A percentile compares a stretch with the other conserved stretches of the same genome.
phyloP scores from a whole-genome alignment of 2,888 invertebrate species.

The Neelides folsomi region DNA sequence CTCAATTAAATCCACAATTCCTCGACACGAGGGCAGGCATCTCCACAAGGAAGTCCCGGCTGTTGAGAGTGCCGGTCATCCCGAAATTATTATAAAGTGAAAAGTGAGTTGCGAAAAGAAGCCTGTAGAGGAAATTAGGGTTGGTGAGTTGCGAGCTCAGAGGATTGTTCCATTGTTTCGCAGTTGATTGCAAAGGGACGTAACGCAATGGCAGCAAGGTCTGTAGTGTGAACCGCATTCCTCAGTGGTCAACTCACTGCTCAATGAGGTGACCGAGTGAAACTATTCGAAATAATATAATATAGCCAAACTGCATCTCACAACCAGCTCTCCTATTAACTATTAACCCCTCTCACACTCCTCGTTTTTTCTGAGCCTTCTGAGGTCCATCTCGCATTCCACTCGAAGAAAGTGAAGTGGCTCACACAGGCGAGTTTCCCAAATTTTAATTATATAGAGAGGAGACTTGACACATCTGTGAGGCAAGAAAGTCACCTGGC shows the following conservation, averaged over 20 bases:
- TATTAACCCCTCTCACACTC: neutral
- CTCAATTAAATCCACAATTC: neutral
- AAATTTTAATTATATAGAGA: too few relatives aligned
- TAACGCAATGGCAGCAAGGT: slow-evolving; percentile 1
- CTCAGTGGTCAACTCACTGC: slow-evolving; percentile 26
- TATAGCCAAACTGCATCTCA: slow-evolving; percentile 5
- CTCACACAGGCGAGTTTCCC: neutral
- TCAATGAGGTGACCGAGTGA: slow-evolving; percentile 32
- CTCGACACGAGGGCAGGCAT: neutral
- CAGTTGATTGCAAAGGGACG: neutral
- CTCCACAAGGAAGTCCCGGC: neutral
- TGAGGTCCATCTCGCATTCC: neutral
- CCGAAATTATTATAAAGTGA: neutral
- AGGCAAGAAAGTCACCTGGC: too few relatives aligned
- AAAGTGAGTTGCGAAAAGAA: neutral
- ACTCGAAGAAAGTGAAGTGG: neutral
- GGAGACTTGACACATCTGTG: too few relatives aligned
- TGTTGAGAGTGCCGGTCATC: neutral
- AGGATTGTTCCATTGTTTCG: neutral
- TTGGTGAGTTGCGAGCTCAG: too few relatives aligned
- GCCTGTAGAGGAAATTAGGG: slow-evolving; percentile 4
- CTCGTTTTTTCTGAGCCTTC: neutral
- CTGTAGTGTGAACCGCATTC: slow-evolving; percentile 27
- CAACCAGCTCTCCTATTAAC: neutral
- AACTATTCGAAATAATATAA: slow-evolving; percentile 22